Percentiles rank a stretch among this genome's conserved stretches.
phyloP scores from a whole-genome alignment of 1,140 invertebrate genomes.

The Atopsyche davidsoni region DNA sequence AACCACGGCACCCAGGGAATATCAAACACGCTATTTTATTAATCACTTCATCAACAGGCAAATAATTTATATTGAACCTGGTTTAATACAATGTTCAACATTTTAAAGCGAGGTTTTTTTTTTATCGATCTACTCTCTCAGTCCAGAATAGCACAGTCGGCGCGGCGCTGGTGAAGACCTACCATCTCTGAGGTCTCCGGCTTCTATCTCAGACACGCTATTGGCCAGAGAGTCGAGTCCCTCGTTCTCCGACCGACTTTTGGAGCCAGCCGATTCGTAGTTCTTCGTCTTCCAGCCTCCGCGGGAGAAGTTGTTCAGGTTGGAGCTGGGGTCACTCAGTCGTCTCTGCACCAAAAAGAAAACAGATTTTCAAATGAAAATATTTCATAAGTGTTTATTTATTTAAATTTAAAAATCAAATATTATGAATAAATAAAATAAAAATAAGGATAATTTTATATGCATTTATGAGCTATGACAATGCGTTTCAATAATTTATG shows the following conservation, averaged over 20 bases:
- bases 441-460: no score
- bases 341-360: conserved; percentile 62
- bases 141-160: conserved; percentile 4
- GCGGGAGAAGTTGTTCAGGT: conserved; percentile 82
- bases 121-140: not conserved
- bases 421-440: no score
- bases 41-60: no score
- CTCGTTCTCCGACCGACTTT: conserved; percentile 88
- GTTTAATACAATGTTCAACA: no score
- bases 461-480: not conserved
- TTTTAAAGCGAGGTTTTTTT: no score
- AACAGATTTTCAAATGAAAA: not conserved
- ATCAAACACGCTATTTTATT: no score
- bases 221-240: conserved; percentile 75
- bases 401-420: no score
- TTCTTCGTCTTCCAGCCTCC: conserved; percentile 70
- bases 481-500: not conserved
- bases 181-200: conserved; percentile 90
- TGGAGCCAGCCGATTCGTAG: conserved; percentile 48
- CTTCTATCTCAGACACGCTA: conserved; percentile 85
- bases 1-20: no score
- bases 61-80: no score
- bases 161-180: conserved; percentile 34
- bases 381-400: not conserved
- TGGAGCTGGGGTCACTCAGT: conserved; percentile 89